phyloP scores from a whole-genome alignment of 2,888 invertebrate genomes.

The Lithodes maja region DNA sequence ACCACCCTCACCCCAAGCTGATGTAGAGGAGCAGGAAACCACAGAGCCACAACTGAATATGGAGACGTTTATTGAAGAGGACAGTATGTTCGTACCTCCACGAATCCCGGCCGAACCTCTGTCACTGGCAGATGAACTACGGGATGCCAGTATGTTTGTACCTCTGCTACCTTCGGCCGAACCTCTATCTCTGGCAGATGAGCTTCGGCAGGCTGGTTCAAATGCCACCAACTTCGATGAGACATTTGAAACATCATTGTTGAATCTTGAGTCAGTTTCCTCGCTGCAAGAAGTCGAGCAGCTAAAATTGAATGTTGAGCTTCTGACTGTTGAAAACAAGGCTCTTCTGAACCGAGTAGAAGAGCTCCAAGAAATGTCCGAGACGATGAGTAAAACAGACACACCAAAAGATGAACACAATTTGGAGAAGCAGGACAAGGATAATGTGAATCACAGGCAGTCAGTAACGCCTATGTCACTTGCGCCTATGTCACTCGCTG shows the following conservation, averaged over 20 bases:
- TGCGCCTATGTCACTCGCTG: conserved; percentile 29
- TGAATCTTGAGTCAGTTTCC: background rate
- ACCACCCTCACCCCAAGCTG: background rate
- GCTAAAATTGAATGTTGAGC: conserved; percentile 3
- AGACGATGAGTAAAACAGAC: background rate
- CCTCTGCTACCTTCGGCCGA: background rate
- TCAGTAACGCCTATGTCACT: no score
- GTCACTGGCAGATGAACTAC: conserved; percentile 34
- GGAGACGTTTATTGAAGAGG: background rate
- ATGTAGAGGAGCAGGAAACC: background rate
- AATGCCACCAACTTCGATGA: conserved; percentile 19
- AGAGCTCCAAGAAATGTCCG: background rate
- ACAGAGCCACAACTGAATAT: background rate
- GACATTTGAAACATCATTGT: conserved; percentile 38
- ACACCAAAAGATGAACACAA: background rate
- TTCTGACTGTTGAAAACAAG: conserved; percentile 7
- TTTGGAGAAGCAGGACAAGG: background rate
- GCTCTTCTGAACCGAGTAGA: conserved; percentile 4
- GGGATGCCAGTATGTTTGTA: conserved; percentile 15
- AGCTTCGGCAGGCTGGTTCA: conserved; percentile 18
- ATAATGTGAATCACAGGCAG: background rate
- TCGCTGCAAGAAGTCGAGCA: background rate
- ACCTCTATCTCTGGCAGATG: conserved; percentile 18
- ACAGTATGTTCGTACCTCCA: background rate
- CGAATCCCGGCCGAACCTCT: background rate